Evolutionary conservation across 30 jellyfish, hydroid and myxozoan genomes (phyloP).

Genomic region (Mastigias papua): DNA sequence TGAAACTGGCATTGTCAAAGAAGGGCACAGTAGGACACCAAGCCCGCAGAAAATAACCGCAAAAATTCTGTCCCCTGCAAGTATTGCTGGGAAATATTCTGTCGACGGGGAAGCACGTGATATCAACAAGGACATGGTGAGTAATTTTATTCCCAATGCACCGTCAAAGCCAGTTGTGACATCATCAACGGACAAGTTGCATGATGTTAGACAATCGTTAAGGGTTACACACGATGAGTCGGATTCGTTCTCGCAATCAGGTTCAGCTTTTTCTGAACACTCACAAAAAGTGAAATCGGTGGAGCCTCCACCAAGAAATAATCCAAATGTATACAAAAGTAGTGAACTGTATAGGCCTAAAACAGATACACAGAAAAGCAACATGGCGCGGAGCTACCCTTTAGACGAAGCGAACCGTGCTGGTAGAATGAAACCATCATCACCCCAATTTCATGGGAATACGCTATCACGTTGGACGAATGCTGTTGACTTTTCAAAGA

Average conservation of each 20-base stretch:
- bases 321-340: slow-evolving; percentile 30
- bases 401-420: neutral
- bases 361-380: neutral
- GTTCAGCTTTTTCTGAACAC: neutral
- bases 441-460: slow-evolving; percentile 9
- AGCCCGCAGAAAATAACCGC: neutral
- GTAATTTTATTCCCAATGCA: neutral
- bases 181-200: neutral
- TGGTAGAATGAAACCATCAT: neutral
- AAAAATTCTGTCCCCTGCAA: neutral
- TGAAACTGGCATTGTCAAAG: neutral
- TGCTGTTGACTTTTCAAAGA: slow-evolving; percentile 38
- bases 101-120: neutral
- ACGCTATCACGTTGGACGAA: slow-evolving; percentile 28
- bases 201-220: neutral
- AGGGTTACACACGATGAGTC: neutral
- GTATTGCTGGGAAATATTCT: slow-evolving; percentile 17
- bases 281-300: neutral
- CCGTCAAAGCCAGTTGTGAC: neutral
- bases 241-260: neutral
- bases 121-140: neutral
- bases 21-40: neutral
- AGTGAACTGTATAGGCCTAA: slow-evolving; percentile 30
- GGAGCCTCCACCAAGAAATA: slow-evolving; percentile 54
- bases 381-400: neutral